Evolutionary conservation across 2,888 invertebrate genomes (phyloP).

Genomic region (Diplolepis rosae): DNA sequence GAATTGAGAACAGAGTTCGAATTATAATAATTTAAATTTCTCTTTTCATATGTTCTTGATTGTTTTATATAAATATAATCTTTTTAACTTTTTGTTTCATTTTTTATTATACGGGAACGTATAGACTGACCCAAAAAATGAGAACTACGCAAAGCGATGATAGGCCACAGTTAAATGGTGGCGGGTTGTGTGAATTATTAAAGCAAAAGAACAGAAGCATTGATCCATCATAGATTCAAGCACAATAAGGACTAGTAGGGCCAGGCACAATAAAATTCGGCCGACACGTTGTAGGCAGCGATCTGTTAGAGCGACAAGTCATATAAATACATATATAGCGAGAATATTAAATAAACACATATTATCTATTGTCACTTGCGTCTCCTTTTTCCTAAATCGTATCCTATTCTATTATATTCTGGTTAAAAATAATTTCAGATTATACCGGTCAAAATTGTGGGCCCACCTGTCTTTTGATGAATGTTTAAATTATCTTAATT

Average conservation of each 20-base stretch:
- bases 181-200: conserved; percentile 50
- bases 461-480: too few species aligned
- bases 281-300: conserved; percentile 72
- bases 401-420: too few species aligned
- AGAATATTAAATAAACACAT: conserved; percentile 72
- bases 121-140: neutral
- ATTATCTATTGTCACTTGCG: conserved; percentile 70
- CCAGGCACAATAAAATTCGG: conserved; percentile 73
- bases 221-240: conserved; percentile 62
- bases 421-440: too few species aligned
- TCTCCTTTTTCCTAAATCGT: conserved; percentile 42
- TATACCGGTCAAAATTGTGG: too few species aligned
- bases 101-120: conserved; percentile 4
- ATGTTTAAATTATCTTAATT: too few species aligned
- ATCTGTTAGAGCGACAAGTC: conserved; percentile 71
- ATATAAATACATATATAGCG: conserved; percentile 70
- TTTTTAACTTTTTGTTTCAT: neutral
- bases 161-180: conserved; percentile 56
- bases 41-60: neutral
- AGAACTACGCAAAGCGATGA: conserved; percentile 51
- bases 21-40: neutral
- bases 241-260: conserved; percentile 73
- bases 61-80: too few species aligned
- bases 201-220: conserved; percentile 49
- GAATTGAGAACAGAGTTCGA: neutral